phyloP scores from a whole-genome alignment of 1,140 invertebrate genomes.

The Lucilia sericata region DNA sequence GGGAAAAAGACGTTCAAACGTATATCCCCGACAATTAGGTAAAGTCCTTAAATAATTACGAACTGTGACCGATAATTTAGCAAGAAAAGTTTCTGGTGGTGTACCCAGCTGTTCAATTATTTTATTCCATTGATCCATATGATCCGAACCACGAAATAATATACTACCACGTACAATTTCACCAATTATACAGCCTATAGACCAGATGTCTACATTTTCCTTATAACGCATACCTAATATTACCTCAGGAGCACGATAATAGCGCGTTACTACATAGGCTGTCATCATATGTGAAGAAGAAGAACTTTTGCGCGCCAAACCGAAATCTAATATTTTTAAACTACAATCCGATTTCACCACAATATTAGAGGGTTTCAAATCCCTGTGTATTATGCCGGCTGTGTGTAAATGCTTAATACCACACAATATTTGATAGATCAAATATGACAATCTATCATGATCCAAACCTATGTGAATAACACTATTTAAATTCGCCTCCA shows the following conservation, averaged over 20 bases:
- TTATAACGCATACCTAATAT: slow-evolving; percentile 98
- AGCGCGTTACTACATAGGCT: slow-evolving; percentile 96
- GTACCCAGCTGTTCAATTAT: slow-evolving; percentile 99
- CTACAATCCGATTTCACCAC: slow-evolving; percentile 99
- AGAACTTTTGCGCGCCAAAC: slow-evolving; percentile 89
- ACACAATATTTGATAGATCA: slow-evolving; percentile 99
- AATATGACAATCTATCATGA: slow-evolving; percentile 99
- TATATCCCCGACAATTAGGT: slow-evolving; percentile 91
- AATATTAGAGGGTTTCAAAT: slow-evolving; percentile 98
- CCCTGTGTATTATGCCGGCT: slow-evolving; percentile 99
- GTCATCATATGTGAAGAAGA: slow-evolving; percentile 91
- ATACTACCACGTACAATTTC: slow-evolving; percentile 97
- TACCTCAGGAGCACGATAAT: slow-evolving; percentile 96
- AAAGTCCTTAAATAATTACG: slow-evolving; percentile 99
- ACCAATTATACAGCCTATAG: slow-evolving; percentile 99
- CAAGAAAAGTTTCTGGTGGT: slow-evolving; percentile 96
- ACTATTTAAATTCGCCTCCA: slow-evolving; percentile 99
- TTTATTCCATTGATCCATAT: slow-evolving; percentile 99
- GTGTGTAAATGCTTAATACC: slow-evolving; percentile 99
- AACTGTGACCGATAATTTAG: slow-evolving; percentile 94
- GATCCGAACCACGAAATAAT: slow-evolving; percentile 96
- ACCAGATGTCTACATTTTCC: slow-evolving; percentile 99
- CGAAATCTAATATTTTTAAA: slow-evolving; percentile 97
- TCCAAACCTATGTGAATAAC: slow-evolving; percentile 99
- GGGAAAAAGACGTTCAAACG: slow-evolving; percentile 97